A percentile compares a stretch with the other conserved stretches of the same genome.
Conservation (phyloP, 2,888 invertebrate species). For the Pammene aurita region DNA sequence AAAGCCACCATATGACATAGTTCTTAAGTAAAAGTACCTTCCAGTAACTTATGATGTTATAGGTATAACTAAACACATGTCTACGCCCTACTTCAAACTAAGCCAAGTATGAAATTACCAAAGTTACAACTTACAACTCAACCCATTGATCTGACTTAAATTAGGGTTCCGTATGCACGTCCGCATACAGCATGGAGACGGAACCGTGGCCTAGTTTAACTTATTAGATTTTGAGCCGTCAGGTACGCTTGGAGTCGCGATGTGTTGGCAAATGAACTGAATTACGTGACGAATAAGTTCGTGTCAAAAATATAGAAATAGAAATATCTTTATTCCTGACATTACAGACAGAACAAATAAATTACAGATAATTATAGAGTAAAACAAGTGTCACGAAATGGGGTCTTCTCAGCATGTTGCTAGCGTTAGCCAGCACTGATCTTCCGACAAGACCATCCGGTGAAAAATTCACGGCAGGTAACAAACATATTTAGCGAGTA, state of each 20-base stretch:
- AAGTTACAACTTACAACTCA: conserved; percentile 14
- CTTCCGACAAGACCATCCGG: too few species aligned
- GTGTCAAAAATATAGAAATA: background rate
- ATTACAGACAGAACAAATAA: too few species aligned
- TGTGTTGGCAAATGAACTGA: conserved; percentile 6
- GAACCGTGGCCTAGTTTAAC: conserved; percentile 25
- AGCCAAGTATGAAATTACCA: conserved; percentile 5
- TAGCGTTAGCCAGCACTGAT: too few species aligned
- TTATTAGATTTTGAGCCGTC: conserved; percentile 26
- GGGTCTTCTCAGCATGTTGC: too few species aligned
- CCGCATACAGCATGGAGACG: background rate
- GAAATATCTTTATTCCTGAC: background rate
- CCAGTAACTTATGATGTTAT: too few species aligned
- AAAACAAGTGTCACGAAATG: too few species aligned
- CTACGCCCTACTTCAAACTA: background rate
- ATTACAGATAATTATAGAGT: too few species aligned
- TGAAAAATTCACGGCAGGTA: too few species aligned
- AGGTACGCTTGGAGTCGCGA: conserved; percentile 5
- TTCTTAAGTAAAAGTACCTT: too few species aligned
- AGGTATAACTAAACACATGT: too few species aligned
- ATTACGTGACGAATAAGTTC: background rate
- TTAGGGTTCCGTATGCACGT: conserved; percentile 25
- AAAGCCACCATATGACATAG: too few species aligned
- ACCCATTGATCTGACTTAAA: conserved; percentile 18
- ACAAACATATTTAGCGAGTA: too few species aligned